Evolutionary conservation across 2,797 vertebrate species (phyloP).

Genomic region (Gymnoscopelus braueri): DNA sequence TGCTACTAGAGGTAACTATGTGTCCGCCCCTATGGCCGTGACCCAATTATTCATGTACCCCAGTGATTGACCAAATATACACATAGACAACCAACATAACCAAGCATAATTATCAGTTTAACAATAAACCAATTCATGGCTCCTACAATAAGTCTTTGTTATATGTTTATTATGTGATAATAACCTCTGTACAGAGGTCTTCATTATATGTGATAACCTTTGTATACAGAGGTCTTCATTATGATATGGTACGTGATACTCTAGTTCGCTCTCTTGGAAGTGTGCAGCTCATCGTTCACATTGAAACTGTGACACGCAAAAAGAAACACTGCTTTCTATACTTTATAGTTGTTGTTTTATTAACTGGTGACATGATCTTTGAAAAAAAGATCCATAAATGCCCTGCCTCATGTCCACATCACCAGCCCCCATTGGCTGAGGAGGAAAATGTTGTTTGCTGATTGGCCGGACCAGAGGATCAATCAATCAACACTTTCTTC

Average conservation of each 20-base stretch:
- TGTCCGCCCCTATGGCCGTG: too few relatives aligned
- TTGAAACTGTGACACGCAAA: not conserved
- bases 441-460: slow-evolving; percentile 16
- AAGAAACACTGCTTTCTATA: not conserved
- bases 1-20: too few relatives aligned
- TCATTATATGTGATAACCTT: slow-evolving; percentile 16
- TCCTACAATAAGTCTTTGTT: too few relatives aligned
- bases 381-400: slow-evolving; percentile 2
- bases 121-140: too few relatives aligned
- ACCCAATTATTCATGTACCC: too few relatives aligned
- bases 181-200: not conserved
- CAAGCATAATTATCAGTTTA: too few relatives aligned
- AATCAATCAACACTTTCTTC: slow-evolving; percentile 41
- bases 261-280: too few relatives aligned
- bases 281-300: not conserved
- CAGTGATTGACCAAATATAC: too few relatives aligned
- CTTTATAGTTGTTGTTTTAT: not conserved
- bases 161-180: too few relatives aligned
- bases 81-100: too few relatives aligned
- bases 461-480: slow-evolving; percentile 51
- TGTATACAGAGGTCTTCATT: not conserved
- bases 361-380: too few relatives aligned
- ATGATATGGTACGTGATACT: too few relatives aligned
- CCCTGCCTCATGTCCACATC: slow-evolving; percentile 22
- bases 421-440: slow-evolving; percentile 6